Evolutionary conservation across 2,797 vertebrate genomes (phyloP).

Genomic region (Oreortyx pictus): DNA sequence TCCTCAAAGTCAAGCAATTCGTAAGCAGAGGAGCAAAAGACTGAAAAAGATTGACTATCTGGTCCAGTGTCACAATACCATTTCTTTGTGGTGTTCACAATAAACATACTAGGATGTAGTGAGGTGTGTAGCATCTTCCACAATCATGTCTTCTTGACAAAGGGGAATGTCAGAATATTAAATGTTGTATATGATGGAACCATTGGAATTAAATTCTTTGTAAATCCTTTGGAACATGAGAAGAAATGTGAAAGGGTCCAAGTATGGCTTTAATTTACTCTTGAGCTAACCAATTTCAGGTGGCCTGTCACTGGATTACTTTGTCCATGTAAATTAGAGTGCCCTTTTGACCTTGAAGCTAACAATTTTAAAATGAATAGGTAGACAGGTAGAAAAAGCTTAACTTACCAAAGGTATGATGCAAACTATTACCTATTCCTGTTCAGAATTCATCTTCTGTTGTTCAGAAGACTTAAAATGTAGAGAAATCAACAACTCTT

Average conservation of each 20-base stretch:
- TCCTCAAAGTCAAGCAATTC: not conserved
- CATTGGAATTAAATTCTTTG: constrained; percentile 1
- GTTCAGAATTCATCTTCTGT: not conserved
- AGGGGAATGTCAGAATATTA: not conserved
- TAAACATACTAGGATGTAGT: not conserved
- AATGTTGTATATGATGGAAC: not conserved
- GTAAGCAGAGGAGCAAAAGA: not conserved
- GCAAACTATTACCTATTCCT: not conserved
- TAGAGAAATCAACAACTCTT: not conserved
- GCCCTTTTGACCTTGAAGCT: constrained; percentile 25
- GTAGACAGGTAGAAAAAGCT: not conserved
- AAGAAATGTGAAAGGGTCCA: constrained; percentile 13
- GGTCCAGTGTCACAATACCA: not conserved
- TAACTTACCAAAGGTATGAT: not conserved
- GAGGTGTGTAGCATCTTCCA: not conserved
- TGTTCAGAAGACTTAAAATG: not conserved
- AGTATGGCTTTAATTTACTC: constrained; percentile 63
- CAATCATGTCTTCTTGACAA: not conserved
- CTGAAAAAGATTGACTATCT: not conserved
- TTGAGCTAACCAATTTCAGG: constrained; percentile 59
- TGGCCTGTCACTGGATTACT: not conserved
- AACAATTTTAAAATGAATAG: constrained; percentile 31
- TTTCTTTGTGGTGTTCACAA: not conserved
- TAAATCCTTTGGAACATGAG: constrained; percentile 24
- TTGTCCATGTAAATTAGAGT: constrained; percentile 37